Conservation (phyloP, 2,888 invertebrate species). For the Drosophila parthenogenetica region DNA sequence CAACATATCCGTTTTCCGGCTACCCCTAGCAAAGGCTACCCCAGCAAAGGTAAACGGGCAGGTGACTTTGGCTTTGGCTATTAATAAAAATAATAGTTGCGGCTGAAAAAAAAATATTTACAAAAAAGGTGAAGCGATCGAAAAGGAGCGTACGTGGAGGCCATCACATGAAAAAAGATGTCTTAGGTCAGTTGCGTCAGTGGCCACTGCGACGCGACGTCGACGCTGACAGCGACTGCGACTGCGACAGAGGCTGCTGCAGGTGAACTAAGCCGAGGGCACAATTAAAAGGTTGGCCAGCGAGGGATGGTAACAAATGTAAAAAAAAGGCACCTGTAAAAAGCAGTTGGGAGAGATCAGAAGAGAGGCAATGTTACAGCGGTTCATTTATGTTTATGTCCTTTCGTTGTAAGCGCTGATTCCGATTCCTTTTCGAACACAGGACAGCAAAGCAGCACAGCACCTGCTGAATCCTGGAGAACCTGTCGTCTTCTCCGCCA, state of each 20-base stretch:
- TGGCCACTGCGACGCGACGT: conserved; percentile 13
- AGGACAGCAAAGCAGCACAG: conserved; percentile 55
- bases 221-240: conserved; percentile 16
- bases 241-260: conserved; percentile 49
- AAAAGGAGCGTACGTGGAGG: conserved; percentile 53
- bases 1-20: conserved; percentile 76
- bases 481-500: conserved; percentile 68
- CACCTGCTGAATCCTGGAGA: conserved; percentile 77
- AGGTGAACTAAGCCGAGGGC: conserved; percentile 70
- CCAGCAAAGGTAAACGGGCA: conserved; percentile 67
- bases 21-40: conserved; percentile 59
- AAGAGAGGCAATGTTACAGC: conserved; percentile 67
- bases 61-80: conserved; percentile 83
- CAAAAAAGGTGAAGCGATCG: conserved; percentile 51
- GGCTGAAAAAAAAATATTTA: conserved; percentile 46
- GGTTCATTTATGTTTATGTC: conserved; percentile 81
- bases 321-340: conserved; percentile 75
- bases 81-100: conserved; percentile 83
- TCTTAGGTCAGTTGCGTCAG: conserved; percentile 81
- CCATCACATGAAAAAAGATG: conserved; percentile 81
- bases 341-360: conserved; percentile 38
- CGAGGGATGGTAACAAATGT: conserved; percentile 37
- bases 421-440: conserved; percentile 70
- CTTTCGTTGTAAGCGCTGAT: conserved; percentile 78
- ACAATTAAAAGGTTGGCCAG: conserved; percentile 70